Evolutionary conservation across 2,113 vertebrate genomes (phyloP).

Genomic region (Pterocles burchelli): DNA sequence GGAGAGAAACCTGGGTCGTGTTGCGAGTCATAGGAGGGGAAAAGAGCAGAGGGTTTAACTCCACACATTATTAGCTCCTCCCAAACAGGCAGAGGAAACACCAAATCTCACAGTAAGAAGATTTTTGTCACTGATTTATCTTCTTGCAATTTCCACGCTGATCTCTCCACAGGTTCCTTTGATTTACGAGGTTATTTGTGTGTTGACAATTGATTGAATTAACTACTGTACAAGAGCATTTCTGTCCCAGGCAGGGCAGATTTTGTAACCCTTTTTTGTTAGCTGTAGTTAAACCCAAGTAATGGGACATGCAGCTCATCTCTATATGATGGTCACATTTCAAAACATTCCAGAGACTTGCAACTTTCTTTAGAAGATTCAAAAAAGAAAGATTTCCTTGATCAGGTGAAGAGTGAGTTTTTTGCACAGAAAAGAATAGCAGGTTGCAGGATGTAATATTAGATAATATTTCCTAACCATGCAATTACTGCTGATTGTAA

Average conservation of each 20-base stretch:
- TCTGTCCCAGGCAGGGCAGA: background rate
- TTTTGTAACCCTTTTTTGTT: background rate
- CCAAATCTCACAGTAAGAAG: background rate
- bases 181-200: background rate
- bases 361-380: background rate
- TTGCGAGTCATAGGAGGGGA: background rate
- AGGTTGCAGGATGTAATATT: background rate
- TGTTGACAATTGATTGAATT: conserved; percentile 1
- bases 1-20: background rate
- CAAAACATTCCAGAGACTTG: background rate
- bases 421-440: background rate
- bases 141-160: background rate
- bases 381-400: background rate
- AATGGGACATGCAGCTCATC: background rate
- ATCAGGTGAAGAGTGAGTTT: background rate
- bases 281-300: background rate
- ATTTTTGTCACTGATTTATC: background rate
- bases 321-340: background rate
- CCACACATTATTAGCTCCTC: background rate
- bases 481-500: background rate
- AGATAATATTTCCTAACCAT: background rate
- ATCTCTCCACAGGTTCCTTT: background rate
- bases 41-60: background rate
- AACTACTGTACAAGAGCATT: background rate
- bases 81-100: background rate